Evolutionary conservation across 2,888 invertebrate species (phyloP), one percentile per base, ranked within the genome.

Genomic region (Plagodis dolabraria): DNA sequence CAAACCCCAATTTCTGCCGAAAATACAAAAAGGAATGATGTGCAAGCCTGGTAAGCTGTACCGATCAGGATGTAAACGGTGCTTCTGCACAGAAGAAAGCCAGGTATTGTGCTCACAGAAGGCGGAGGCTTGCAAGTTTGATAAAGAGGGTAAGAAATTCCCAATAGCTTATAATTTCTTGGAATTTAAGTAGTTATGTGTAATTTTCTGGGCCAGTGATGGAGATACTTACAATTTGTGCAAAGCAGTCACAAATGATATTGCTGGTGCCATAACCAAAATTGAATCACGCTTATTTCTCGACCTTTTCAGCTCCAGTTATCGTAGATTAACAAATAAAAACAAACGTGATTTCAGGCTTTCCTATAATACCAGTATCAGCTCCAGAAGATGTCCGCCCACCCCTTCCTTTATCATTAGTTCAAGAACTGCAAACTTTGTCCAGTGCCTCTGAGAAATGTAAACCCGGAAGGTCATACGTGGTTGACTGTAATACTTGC

Each of bases 401-500:
- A 8, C 47, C 56, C 9, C 70, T 77, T 11, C 43, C 52, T 0
- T 11, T 62, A 43, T 9, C 51, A 6, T 8, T 8, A 33, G 66
- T 78, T 49, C 48, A 60, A 1, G 45, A 58, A 0, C 56, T 86
- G 0, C 72, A 76, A 0, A 33, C 40, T 0, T 57, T 90, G 0
- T 64, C 71, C 71, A 83, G 58, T 50, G 73, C 7, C 72, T 82
- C 0, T 0, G 50, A 72, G 0, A 63, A 74, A 6, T 91, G 92
- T 49, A 62, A 60, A 0, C 79, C 85, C 0, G 86, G 86, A 0
- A 72, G 57, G 5, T 66, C 67, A 0, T 90, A 89, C 61, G 67
- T 11, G 53, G 79, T 90, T 0, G 76, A 77, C 43, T 92, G 92
- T 63, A 90, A 92, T 55, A 46, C 62, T 0, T 92, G 92, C 61